A percentile compares a stretch with the other conserved stretches of the same genome.
These are phyloP conservation scores for Ophioninae sp. DNA, from an alignment of 2,888 invertebrate genomes.

Conservation along the genomic window DNA sequence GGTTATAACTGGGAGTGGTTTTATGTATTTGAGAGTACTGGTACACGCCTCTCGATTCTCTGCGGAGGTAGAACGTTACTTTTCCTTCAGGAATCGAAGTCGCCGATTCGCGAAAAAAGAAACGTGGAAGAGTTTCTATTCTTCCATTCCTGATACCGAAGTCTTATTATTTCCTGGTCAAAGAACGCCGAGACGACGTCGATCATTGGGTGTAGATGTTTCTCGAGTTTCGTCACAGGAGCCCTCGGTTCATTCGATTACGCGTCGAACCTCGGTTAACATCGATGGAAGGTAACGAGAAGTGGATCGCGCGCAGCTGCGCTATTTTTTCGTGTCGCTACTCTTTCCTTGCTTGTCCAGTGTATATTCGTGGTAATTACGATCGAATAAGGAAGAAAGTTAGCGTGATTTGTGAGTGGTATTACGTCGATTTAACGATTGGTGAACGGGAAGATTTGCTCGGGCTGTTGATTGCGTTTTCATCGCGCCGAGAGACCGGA, in stretches of 20 bases:
- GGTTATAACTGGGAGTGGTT: not conserved
- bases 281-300: not conserved
- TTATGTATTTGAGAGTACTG: conserved; percentile 8
- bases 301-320: not conserved
- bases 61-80: conserved; percentile 49
- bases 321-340: not conserved
- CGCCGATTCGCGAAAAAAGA: conserved; percentile 2
- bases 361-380: conserved; percentile 26
- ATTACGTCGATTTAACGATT: conserved; percentile 12
- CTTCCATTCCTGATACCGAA: conserved; percentile 31
- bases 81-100: not conserved
- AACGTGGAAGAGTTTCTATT: conserved; percentile 34
- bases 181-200: conserved; percentile 45
- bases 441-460: not conserved
- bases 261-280: not conserved
- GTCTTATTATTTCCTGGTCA: conserved; percentile 51
- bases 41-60: conserved; percentile 26
- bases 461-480: conserved; percentile 14
- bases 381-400: conserved; percentile 1
- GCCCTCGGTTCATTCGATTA: conserved; percentile 44
- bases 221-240: conserved; percentile 38
- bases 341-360: not conserved
- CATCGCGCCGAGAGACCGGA: conserved; percentile 3
- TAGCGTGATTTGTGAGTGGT: not conserved
- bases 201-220: conserved; percentile 47